phyloP scores from a whole-genome alignment of 2,797 vertebrate genomes.

The Iguana delicatissima region DNA sequence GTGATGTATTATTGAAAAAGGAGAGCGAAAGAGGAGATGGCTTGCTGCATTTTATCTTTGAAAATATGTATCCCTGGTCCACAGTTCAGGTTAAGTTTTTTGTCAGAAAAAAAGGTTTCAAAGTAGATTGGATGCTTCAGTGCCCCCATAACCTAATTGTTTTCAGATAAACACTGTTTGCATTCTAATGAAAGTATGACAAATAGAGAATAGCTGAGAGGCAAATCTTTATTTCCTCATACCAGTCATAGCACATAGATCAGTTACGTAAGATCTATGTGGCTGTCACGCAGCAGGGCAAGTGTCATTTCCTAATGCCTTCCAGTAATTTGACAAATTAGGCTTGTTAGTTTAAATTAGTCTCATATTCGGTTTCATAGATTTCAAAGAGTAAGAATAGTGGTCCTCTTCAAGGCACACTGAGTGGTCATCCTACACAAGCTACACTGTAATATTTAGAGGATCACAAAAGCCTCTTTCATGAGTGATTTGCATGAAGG shows the following conservation, averaged over 20 bases:
- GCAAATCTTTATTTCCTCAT: constrained; percentile 13
- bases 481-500: neutral
- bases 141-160: neutral
- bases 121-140: neutral
- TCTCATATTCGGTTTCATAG: constrained; percentile 25
- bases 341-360: constrained; percentile 33
- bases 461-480: neutral
- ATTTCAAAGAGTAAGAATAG: constrained; percentile 37
- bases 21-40: neutral
- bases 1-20: neutral
- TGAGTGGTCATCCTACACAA: neutral
- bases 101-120: neutral
- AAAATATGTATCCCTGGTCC: neutral
- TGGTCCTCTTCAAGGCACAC: neutral
- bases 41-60: neutral
- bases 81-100: neutral
- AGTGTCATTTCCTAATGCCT: constrained; percentile 28
- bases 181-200: constrained; percentile 14
- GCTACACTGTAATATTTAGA: neutral
- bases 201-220: constrained; percentile 7
- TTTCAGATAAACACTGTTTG: constrained; percentile 12
- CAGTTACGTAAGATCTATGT: constrained; percentile 30
- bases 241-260: constrained; percentile 12
- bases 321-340: constrained; percentile 39
- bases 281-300: neutral